Conservation (phyloP, 2,113 vertebrate genomes). For the Bujurquina vittata region DNA sequence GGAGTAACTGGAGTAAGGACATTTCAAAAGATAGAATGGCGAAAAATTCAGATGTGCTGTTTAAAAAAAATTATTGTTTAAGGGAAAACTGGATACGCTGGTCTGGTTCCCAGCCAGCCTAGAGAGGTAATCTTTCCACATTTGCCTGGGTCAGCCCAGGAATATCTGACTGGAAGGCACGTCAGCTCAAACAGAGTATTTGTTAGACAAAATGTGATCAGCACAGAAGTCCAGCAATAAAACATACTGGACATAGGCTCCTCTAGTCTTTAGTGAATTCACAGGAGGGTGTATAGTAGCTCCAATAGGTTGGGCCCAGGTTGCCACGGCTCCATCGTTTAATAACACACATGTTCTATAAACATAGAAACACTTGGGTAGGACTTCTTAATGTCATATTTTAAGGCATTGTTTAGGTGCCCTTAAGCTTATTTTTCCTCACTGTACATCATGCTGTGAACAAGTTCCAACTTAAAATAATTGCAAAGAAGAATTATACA, state of each 20-base stretch:
- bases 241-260: too few relatives aligned
- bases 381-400: too few relatives aligned
- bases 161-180: background rate
- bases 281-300: too few relatives aligned
- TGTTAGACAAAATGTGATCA: background rate
- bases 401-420: too few relatives aligned
- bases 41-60: background rate
- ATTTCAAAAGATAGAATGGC: constrained; percentile 4
- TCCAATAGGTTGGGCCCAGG: too few relatives aligned
- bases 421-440: too few relatives aligned
- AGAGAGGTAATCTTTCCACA: background rate
- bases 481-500: background rate
- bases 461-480: too few relatives aligned
- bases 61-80: background rate
- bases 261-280: too few relatives aligned
- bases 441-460: too few relatives aligned
- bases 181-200: background rate
- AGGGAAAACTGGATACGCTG: background rate
- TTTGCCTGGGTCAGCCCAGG: background rate
- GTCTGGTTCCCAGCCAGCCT: background rate
- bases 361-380: background rate
- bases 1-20: constrained; percentile 7
- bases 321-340: too few relatives aligned
- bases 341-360: too few relatives aligned
- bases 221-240: background rate